phyloP scores from a whole-genome alignment of 2,113 vertebrate genomes.

The Apistogramma diplotaenia region DNA sequence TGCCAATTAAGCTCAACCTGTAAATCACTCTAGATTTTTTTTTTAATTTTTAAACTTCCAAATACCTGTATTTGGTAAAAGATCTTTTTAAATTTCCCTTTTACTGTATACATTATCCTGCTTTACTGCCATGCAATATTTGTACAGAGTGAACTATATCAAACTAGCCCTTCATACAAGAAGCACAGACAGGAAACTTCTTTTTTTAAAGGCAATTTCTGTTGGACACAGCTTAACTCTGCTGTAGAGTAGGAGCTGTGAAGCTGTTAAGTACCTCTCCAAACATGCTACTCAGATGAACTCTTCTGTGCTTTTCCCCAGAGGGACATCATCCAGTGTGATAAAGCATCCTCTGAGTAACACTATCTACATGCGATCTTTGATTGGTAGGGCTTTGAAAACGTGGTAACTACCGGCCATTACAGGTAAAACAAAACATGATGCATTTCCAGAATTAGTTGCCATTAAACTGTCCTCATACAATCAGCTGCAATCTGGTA shows the following conservation, averaged over 20 bases:
- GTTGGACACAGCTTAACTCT: slow-evolving; percentile 21
- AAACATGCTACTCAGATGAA: slow-evolving; percentile 28
- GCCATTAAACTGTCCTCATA: neutral
- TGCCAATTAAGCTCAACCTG: neutral
- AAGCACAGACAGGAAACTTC: neutral
- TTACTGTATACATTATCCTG: neutral
- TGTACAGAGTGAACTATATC: neutral
- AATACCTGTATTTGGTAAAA: neutral
- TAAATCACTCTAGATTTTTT: too few relatives aligned
- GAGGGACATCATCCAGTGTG: neutral
- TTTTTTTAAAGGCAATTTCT: slow-evolving; percentile 31
- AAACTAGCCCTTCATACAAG: neutral
- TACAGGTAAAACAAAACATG: neutral
- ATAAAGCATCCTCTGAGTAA: slow-evolving; percentile 7
- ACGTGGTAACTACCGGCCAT: neutral
- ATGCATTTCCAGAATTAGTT: neutral
- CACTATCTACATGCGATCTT: neutral
- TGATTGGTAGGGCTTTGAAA: neutral
- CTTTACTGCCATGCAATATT: neutral
- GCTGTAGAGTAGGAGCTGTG: slow-evolving; percentile 12
- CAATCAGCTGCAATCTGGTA: neutral
- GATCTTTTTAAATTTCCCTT: neutral
- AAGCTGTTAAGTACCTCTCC: slow-evolving; percentile 24
- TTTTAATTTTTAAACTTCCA: too few relatives aligned
- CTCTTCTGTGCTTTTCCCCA: slow-evolving; percentile 4